phyloP scores from a whole-genome alignment of 2,888 invertebrate species.

The Selenia dentaria region DNA sequence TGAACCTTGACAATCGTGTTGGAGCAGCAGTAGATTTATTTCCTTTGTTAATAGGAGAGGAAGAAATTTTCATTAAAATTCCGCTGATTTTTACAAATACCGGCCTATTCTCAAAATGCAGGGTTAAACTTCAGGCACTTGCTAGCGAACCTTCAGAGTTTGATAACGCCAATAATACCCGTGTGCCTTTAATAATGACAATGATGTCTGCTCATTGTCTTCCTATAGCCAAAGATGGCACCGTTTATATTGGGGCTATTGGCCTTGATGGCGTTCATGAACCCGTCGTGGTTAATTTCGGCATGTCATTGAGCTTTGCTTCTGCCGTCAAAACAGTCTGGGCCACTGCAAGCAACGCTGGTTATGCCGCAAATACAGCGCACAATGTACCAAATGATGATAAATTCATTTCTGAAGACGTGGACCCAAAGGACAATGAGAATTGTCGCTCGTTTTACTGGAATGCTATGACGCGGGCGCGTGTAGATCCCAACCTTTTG shows the following conservation, averaged over 20 bases:
- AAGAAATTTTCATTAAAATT: conserved; percentile 48
- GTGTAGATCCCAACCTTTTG: conserved; percentile 56
- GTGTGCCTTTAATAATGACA: conserved; percentile 58
- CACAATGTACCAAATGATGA: conserved; percentile 56
- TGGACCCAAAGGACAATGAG: conserved; percentile 37
- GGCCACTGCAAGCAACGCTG: conserved; percentile 57
- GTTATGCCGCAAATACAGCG: conserved; percentile 54
- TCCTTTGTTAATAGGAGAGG: conserved; percentile 65
- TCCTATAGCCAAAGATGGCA: conserved; percentile 62
- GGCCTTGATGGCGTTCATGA: conserved; percentile 54
- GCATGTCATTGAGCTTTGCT: conserved; percentile 55
- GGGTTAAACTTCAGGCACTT: conserved; percentile 47
- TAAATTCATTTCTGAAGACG: conserved; percentile 55
- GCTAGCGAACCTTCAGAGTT: conserved; percentile 39
- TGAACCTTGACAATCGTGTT: conserved; percentile 60
- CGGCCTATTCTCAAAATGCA: conserved; percentile 49
- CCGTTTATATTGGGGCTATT: conserved; percentile 62
- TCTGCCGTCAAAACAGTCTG: conserved; percentile 60
- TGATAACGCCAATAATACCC: conserved; percentile 17
- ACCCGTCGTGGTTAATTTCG: conserved; percentile 53
- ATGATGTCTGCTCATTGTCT: conserved; percentile 71
- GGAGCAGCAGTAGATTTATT: conserved; percentile 68
- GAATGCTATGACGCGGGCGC: conserved; percentile 68
- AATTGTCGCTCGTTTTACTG: conserved; percentile 63
- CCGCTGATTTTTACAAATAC: conserved; percentile 48